These are phyloP conservation scores for Myotis myotis DNA, from an alignment of 2,797 vertebrate species.

Conservation along the genomic window DNA sequence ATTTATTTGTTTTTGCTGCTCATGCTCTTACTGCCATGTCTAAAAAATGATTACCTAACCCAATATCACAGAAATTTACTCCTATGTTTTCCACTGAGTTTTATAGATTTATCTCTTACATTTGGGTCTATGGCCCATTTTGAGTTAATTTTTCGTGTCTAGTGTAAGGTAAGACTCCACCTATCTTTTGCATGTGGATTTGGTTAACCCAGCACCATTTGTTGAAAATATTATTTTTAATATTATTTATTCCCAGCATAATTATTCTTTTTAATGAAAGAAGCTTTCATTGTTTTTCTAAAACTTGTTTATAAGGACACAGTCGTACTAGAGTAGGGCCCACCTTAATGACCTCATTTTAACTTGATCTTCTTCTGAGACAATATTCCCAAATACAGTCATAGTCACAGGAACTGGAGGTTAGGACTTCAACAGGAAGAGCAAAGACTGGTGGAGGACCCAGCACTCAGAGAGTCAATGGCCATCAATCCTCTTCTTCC, in stretches of 20 bases:
- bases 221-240: slow-evolving; percentile 6
- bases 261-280: not conserved
- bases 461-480: not conserved
- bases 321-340: not conserved
- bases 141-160: not conserved
- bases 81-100: not conserved
- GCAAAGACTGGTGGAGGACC: not conserved
- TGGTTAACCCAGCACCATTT: not conserved
- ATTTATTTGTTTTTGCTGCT: not conserved
- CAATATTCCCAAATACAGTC: not conserved
- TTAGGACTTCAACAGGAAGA: not conserved
- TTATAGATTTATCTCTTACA: not conserved
- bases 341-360: not conserved
- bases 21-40: not conserved
- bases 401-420: not conserved
- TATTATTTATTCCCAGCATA: not conserved
- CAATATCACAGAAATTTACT: not conserved
- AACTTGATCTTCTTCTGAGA: slow-evolving; percentile 17
- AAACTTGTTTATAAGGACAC: not conserved
- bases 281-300: not conserved
- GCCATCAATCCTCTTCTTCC: not conserved
- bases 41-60: not conserved
- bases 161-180: not conserved
- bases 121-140: not conserved
- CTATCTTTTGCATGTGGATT: not conserved